Percentiles rank a stretch among this genome's conserved stretches.
These are phyloP conservation scores for Pomacea maculata DNA, from an alignment of 1,140 invertebrate genomes.

Conservation along the genomic window DNA sequence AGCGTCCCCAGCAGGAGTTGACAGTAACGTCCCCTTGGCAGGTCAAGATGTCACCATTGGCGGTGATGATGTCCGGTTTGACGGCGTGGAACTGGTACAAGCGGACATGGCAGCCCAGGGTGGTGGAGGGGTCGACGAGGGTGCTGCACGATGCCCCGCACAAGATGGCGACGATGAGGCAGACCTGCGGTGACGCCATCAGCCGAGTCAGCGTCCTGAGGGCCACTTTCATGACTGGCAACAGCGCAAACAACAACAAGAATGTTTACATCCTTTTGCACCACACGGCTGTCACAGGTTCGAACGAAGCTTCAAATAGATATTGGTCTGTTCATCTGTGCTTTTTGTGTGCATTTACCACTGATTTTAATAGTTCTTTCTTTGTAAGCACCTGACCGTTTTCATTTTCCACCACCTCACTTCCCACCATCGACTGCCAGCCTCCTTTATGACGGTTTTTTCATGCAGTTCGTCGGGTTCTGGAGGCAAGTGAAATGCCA, in stretches of 20 bases:
- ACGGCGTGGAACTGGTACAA: slow-evolving; percentile 34
- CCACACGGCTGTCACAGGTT: too few relatives aligned
- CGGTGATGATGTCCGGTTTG: slow-evolving; percentile 31
- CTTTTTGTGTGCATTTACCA: too few relatives aligned
- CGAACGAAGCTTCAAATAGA: too few relatives aligned
- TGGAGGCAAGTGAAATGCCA: too few relatives aligned
- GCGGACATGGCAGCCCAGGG: slow-evolving; percentile 63
- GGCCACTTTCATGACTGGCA: not conserved
- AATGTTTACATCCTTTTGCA: too few relatives aligned
- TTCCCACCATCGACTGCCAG: too few relatives aligned
- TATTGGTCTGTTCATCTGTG: too few relatives aligned
- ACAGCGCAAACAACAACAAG: not conserved
- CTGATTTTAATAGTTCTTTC: too few relatives aligned
- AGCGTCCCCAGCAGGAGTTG: slow-evolving; percentile 83
- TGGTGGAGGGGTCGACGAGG: slow-evolving; percentile 30
- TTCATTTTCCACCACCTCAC: too few relatives aligned
- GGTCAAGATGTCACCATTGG: slow-evolving; percentile 71
- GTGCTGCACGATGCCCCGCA: not conserved
- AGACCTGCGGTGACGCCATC: not conserved
- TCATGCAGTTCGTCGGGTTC: too few relatives aligned
- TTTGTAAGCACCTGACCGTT: too few relatives aligned
- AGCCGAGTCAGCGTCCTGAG: not conserved
- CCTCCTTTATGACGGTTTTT: too few relatives aligned
- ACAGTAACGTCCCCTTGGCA: slow-evolving; percentile 78
- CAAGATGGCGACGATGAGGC: not conserved